Conservation (phyloP, 1,140 invertebrate genomes). For the Penaeus indicus region DNA sequence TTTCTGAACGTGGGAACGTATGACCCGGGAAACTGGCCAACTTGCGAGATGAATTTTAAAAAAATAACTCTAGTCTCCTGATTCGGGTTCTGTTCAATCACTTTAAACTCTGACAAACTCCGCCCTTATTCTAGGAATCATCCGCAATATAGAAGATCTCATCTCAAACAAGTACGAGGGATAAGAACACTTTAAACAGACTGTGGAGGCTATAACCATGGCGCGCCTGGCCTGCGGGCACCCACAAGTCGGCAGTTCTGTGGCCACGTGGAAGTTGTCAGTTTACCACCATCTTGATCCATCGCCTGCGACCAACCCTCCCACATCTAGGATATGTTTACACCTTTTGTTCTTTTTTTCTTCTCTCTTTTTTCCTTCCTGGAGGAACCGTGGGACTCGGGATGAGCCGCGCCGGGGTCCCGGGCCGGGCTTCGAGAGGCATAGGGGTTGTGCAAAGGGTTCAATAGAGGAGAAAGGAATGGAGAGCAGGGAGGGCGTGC, state of each 20-base stretch:
- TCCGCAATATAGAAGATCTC: no score
- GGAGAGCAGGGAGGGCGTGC: neutral
- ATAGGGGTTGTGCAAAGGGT: neutral
- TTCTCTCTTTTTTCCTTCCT: neutral
- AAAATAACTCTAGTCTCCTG: no score
- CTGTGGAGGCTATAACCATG: no score
- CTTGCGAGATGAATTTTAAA: constrained; percentile 22
- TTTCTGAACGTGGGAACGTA: constrained; percentile 49
- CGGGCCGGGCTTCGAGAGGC: neutral
- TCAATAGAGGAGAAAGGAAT: neutral
- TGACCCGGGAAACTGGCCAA: constrained; percentile 3
- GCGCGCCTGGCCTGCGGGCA: constrained; percentile 25
- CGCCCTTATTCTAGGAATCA: no score
- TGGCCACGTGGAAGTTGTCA: constrained; percentile 56
- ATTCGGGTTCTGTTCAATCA: no score
- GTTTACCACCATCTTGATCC: constrained; percentile 44
- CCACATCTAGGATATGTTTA: neutral
- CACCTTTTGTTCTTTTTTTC: neutral
- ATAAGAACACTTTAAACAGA: no score
- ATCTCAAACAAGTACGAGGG: no score
- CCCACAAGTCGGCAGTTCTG: constrained; percentile 49
- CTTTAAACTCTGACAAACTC: no score
- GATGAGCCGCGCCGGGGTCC: neutral
- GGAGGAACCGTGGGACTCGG: neutral
- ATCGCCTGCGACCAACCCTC: constrained; percentile 2